Conservation (phyloP, 2,888 invertebrate species). For the Microctonus aethiopoides region DNA sequence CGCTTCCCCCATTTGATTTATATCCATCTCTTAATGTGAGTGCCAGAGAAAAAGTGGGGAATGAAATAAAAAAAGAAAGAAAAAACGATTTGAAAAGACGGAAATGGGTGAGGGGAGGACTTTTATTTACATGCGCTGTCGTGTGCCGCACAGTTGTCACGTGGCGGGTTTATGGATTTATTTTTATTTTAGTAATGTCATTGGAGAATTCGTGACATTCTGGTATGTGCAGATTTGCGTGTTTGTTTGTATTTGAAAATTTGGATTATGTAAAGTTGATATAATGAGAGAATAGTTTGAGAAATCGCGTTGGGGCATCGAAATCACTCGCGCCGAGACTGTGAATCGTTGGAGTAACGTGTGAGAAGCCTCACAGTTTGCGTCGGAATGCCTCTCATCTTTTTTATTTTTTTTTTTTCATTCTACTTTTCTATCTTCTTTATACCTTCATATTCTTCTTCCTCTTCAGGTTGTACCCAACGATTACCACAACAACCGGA, state of each 20-base stretch:
- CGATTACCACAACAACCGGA: slow-evolving; percentile 46
- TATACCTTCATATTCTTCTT: slow-evolving; percentile 46
- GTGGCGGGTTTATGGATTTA: neutral
- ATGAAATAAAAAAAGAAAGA: neutral
- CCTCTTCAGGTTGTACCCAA: slow-evolving; percentile 31
- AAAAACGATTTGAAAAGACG: neutral
- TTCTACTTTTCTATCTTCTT: slow-evolving; percentile 20
- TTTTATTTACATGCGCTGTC: slow-evolving; percentile 14
- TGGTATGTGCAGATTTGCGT: no score
- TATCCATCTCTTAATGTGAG: slow-evolving; percentile 32
- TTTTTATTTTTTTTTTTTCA: neutral
- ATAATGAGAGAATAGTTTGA: neutral
- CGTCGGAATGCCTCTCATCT: neutral
- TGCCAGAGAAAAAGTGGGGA: neutral
- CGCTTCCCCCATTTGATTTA: slow-evolving; percentile 10
- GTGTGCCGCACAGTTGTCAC: slow-evolving; percentile 34
- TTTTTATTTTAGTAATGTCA: neutral
- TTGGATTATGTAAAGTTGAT: neutral
- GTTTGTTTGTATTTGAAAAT: neutral
- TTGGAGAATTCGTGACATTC: neutral
- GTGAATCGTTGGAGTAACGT: neutral
- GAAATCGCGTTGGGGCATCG: neutral
- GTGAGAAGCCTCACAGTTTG: slow-evolving; percentile 14
- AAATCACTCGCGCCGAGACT: neutral
- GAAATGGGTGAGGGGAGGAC: neutral